Base-by-base conservation (phyloP, 1,140 invertebrate genomes). In the Liolophura sinensis region DNA sequence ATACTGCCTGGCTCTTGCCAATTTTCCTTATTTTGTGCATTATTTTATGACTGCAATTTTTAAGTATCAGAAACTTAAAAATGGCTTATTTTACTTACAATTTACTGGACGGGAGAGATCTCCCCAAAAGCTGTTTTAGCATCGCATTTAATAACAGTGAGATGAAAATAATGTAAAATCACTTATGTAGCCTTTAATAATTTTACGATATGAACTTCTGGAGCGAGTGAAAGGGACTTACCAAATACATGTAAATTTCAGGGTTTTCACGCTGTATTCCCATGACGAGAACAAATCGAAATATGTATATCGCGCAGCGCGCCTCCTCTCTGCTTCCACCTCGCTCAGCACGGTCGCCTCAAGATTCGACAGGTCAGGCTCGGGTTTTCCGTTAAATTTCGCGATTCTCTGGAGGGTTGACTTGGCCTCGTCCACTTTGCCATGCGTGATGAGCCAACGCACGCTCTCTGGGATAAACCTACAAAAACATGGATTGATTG, bases 401-500 rank as follows among this genome's bases (percentile, higher is more conserved):
- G 76, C 76, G 5, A 78, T 73, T 47, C 60, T 60, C 40, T 69
- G 60, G 6, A 79, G 51, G 11, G 76, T 69, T 50, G 72, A 46
- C 12, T 70, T 62, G 11, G 78, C 78, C 56, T 76, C 73, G 7
- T 75, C 71, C 20, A 69, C 31, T 58, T 68, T 56, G 12, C 73
- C 67, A 31, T 74, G 68, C 0, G 67, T 58, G 15, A 76, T 62
- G 0, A 78, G 62, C 76, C 76, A 79, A 14, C 77, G 61, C 15
- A 72, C 62, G 25, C 75, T 77, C 57, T 79, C 77, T n/a, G 77
- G 77, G 20, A 74, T 55, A 54, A 74, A 58, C n/a, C 77, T 79
- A 58, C 3, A 65, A 18, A 47, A 20, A 14, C n/a, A 66, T 50
- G 5, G 5, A 61, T 20, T 40, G 31, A 40, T 40, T 40, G 31